These are phyloP conservation scores for Polydrusus cervinus DNA, from an alignment of 2,888 invertebrate genomes.

Conservation along the genomic window DNA sequence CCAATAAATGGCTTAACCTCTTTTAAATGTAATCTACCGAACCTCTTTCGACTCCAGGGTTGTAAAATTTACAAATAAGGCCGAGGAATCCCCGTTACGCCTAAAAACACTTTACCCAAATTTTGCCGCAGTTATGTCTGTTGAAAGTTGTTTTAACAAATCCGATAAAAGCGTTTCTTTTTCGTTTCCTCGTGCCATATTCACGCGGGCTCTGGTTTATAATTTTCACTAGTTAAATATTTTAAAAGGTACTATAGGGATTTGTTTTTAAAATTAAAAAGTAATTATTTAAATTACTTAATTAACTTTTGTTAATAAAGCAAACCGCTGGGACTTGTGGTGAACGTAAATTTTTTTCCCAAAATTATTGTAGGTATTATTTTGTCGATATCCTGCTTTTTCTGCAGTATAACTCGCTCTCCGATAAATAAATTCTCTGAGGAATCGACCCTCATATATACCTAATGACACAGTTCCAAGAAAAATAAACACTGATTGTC, in stretches of 20 bases:
- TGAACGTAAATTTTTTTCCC: neutral
- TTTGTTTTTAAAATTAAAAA: too few species aligned
- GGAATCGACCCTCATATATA: conserved; percentile 9
- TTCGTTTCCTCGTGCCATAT: too few species aligned
- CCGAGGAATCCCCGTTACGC: conserved; percentile 10
- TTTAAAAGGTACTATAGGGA: too few species aligned
- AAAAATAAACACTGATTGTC: conserved; percentile 15
- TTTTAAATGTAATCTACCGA: neutral
- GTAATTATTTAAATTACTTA: too few species aligned
- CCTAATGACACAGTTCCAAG: conserved; percentile 1
- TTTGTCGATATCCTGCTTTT: neutral
- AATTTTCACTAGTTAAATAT: too few species aligned
- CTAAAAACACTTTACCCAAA: conserved; percentile 10
- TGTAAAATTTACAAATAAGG: neutral
- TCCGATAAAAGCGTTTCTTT: conserved; percentile 24
- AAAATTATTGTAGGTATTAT: neutral
- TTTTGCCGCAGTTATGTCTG: conserved; percentile 10
- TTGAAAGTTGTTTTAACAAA: conserved; percentile 21
- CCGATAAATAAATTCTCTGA: neutral
- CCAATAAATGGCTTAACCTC: neutral
- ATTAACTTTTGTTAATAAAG: conserved; percentile 9
- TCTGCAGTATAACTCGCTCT: neutral
- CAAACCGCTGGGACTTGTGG: neutral
- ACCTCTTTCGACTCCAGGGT: neutral
- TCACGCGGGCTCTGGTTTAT: too few species aligned